Base-by-base conservation (phyloP, 2,888 invertebrate genomes). In the Dolichopus griseipennis region DNA sequence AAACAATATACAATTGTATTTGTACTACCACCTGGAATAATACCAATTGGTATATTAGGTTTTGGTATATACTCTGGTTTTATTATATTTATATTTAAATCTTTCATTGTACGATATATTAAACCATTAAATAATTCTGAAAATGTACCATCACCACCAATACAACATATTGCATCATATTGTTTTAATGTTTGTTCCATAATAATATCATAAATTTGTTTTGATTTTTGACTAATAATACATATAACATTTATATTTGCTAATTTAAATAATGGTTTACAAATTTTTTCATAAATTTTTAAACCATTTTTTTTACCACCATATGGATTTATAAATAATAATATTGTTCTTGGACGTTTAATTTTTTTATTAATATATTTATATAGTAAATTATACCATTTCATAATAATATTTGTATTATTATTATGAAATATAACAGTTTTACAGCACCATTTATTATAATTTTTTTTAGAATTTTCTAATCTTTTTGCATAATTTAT, bases 101-200 rank as follows among this genome's bases (percentile, higher is more conserved):
- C 81, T 27, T 75, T 75, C 70, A 81, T 78, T 1, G 76, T 74
- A n/a, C 90, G 90, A 84, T 84, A 69, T 83, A 83, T 70, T 4
- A 92, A 79, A 0, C 92, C 92, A 77, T 91, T 91, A 72, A 88
- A 86, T 37, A 93, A 84, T 81, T 94, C 94, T 9, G 91, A 88
- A 73, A 92, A 90, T 64, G 93, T 91, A 0, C 94, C 94, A 79
- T 95, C 94, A 0, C 94, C 94, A 1, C 94, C 94, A 10, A 94
- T 89, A 78, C 90, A 90, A 21, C 90, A 88, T 22, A 93, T 84
- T 0, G 90, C 91, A 82, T 89, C 85, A 72, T 83, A 85, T 72
- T 82, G 81, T 71, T 88, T 86, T 70, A 87, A 78, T 75, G 85
- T 84, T 68, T 84, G 83, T 68, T 82, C 83, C 66, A 91, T 79